A percentile compares a stretch with the other conserved stretches of the same genome.
Conservation (phyloP, 2,888 invertebrate genomes). For the Seladonia tumulorum region DNA sequence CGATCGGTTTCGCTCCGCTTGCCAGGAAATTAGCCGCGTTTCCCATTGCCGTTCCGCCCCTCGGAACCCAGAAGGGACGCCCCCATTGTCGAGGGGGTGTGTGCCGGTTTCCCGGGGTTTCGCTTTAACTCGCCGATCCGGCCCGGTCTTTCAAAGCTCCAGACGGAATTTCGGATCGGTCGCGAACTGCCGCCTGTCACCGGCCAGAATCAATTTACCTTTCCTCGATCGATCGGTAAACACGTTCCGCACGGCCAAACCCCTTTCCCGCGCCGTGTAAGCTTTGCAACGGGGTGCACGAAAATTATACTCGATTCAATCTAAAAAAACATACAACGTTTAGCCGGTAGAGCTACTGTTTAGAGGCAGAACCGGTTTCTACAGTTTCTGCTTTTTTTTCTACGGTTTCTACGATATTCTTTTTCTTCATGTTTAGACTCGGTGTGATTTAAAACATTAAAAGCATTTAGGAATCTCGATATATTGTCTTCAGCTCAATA, state of each 20-base stretch:
- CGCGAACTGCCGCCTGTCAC: neutral
- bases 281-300: neutral
- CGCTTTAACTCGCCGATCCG: neutral
- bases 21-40: constrained; percentile 53
- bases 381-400: neutral
- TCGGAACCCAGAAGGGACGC: constrained; percentile 28
- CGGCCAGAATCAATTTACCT: neutral
- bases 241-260: neutral
- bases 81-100: constrained; percentile 40
- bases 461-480: too few relatives aligned
- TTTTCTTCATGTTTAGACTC: too few relatives aligned
- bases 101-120: neutral
- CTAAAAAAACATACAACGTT: too few relatives aligned
- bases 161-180: neutral
- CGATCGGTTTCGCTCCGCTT: constrained; percentile 55
- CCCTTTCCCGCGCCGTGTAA: neutral
- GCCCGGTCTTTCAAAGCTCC: neutral
- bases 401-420: too few relatives aligned
- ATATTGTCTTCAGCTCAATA: too few relatives aligned
- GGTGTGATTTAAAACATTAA: too few relatives aligned
- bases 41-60: constrained; percentile 35
- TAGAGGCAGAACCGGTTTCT: too few relatives aligned
- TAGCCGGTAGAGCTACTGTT: too few relatives aligned
- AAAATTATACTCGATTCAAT: too few relatives aligned
- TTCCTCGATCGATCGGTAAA: neutral